These are phyloP conservation scores for Lepus oiostolus DNA, from an alignment of 2,797 vertebrate species.

Conservation along the genomic window DNA sequence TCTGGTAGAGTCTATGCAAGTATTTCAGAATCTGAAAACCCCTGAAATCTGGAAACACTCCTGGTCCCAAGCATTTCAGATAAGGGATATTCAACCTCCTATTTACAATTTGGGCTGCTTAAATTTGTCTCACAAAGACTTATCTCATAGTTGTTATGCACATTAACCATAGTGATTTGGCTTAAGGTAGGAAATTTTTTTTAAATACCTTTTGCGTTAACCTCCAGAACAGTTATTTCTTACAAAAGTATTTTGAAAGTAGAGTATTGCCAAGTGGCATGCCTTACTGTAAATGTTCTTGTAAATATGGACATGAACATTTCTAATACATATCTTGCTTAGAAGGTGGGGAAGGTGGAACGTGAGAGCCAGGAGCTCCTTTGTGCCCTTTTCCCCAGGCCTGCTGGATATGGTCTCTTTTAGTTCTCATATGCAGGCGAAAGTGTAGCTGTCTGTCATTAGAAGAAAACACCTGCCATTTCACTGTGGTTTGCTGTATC, in stretches of 20 bases:
- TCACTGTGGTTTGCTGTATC: conserved; percentile 35
- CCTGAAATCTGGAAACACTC: too few species aligned
- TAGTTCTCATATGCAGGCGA: neutral
- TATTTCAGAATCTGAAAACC: too few species aligned
- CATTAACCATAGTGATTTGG: neutral
- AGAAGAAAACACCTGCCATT: conserved; percentile 24
- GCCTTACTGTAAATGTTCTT: conserved; percentile 19
- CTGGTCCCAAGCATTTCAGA: too few species aligned
- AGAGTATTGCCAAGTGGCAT: neutral
- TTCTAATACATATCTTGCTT: conserved; percentile 2
- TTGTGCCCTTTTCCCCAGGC: neutral
- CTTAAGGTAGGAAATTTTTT: conserved; percentile 48
- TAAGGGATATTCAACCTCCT: neutral
- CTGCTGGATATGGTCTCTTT: neutral
- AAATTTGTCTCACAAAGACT: neutral
- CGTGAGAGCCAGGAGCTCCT: neutral
- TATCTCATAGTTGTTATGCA: neutral
- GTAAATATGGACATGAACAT: conserved; percentile 64
- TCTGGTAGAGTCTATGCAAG: too few species aligned
- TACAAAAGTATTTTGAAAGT: neutral
- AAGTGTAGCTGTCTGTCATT: neutral
- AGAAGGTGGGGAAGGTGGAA: neutral
- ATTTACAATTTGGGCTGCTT: neutral
- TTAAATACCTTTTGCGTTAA: neutral
- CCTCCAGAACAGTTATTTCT: conserved; percentile 54